Conservation (phyloP, 2,113 vertebrate species). For the Dromaius novaehollandiae region DNA sequence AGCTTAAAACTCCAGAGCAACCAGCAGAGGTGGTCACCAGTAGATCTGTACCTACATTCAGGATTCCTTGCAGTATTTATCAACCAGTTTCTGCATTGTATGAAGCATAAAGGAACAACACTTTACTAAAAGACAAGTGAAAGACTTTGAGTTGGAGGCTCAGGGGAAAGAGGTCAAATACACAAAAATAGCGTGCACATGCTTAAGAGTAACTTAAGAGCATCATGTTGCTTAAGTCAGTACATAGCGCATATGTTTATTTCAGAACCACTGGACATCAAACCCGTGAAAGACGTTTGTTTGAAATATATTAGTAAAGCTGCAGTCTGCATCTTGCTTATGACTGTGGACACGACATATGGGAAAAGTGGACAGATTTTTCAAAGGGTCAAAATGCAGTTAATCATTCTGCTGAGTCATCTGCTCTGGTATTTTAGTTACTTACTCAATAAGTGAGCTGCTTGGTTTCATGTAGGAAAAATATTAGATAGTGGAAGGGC, state of each 20-base stretch:
- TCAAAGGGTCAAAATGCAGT: not conserved
- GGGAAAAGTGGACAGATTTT: not conserved
- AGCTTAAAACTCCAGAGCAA: not conserved
- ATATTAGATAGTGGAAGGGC: not conserved
- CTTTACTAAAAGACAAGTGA: not conserved
- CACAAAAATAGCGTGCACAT: not conserved
- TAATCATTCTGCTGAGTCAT: not conserved
- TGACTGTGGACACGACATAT: not conserved
- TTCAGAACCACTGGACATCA: not conserved
- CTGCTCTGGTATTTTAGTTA: not conserved
- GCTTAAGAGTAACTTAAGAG: not conserved
- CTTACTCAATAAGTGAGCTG: not conserved
- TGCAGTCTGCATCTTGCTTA: not conserved
- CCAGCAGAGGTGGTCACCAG: not conserved
- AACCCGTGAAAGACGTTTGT: not conserved
- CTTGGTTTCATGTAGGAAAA: not conserved
- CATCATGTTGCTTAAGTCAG: not conserved
- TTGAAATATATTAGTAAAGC: not conserved
- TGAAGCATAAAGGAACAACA: not conserved
- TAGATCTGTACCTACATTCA: not conserved
- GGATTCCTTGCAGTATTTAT: not conserved
- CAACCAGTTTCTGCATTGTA: accelerated
- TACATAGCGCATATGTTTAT: not conserved
- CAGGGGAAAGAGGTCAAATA: not conserved
- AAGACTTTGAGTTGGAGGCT: not conserved